These are phyloP conservation scores for Drosophila quadrilineata DNA, from an alignment of 1,140 invertebrate genomes.

Conservation along the genomic window DNA sequence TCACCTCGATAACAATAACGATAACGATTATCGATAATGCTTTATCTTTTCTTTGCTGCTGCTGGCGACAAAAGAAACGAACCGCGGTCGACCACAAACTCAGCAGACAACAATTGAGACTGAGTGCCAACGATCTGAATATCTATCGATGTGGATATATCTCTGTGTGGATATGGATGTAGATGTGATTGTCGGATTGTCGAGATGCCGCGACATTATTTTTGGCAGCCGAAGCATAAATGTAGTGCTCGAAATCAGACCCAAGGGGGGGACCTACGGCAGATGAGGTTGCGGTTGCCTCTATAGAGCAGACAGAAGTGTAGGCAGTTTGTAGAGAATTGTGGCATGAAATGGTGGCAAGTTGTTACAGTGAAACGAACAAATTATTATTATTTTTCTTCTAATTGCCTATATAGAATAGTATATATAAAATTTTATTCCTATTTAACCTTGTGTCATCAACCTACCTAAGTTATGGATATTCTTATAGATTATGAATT, in stretches of 20 bases:
- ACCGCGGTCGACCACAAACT: conserved; percentile 58
- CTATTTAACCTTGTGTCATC: conserved; percentile 32
- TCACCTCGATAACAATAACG: too few species aligned
- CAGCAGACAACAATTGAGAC: conserved; percentile 67
- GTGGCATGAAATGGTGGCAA: neutral
- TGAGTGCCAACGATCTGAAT: conserved; percentile 16
- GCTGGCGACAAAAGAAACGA: conserved; percentile 19
- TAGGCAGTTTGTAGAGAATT: neutral
- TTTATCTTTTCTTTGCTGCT: conserved; percentile 22
- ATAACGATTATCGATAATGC: too few species aligned
- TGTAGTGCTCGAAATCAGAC: conserved; percentile 2
- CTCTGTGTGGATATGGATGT: neutral
- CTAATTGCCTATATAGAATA: conserved; percentile 17
- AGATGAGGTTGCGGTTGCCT: neutral
- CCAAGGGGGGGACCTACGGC: neutral
- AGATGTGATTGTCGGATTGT: conserved; percentile 8
- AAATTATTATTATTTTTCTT: neutral
- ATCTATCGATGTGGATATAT: conserved; percentile 4
- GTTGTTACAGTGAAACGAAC: neutral
- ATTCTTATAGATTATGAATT: neutral
- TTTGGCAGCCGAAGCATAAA: conserved; percentile 64
- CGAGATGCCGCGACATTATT: conserved; percentile 58
- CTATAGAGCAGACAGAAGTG: neutral
- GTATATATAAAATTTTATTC: neutral
- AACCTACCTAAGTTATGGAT: conserved; percentile 24